These are phyloP conservation scores for Sphinx pinastri DNA, from an alignment of 2,888 invertebrate species.

Conservation along the genomic window DNA sequence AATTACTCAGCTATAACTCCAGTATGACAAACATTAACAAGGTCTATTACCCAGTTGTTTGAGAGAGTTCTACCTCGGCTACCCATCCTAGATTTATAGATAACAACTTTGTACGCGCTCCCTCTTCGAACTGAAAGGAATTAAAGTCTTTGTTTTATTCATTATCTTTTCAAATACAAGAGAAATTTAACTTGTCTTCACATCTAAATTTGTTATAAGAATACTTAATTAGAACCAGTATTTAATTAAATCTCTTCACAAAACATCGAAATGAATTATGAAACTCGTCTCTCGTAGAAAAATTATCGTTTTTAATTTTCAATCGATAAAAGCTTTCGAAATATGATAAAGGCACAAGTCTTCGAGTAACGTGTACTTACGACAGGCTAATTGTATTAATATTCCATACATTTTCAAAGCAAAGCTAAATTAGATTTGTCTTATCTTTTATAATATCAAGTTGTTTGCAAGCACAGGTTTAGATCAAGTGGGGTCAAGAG, in stretches of 20 bases:
- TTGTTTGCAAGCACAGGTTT: constrained; percentile 45
- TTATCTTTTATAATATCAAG: constrained; percentile 51
- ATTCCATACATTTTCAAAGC: neutral
- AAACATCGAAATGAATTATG: neutral
- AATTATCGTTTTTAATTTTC: neutral
- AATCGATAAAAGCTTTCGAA: neutral
- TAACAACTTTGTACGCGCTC: neutral
- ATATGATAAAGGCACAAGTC: neutral
- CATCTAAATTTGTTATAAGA: neutral
- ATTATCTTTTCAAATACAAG: neutral
- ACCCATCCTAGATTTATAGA: constrained; percentile 13
- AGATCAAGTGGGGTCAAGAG: constrained; percentile 70
- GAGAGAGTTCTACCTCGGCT: constrained; percentile 30
- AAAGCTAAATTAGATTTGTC: constrained; percentile 32
- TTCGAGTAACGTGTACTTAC: neutral
- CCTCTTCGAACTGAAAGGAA: neutral
- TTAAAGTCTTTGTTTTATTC: constrained; percentile 20
- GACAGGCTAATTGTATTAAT: neutral
- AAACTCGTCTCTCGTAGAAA: no score
- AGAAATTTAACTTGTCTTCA: neutral
- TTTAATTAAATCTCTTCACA: neutral
- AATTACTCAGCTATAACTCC: constrained; percentile 46
- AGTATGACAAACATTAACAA: constrained; percentile 43
- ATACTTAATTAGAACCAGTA: neutral
- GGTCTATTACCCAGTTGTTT: constrained; percentile 42